These are phyloP conservation scores for Puntigrus tetrazona DNA, from an alignment of 2,113 vertebrate genomes.

Conservation along the genomic window DNA sequence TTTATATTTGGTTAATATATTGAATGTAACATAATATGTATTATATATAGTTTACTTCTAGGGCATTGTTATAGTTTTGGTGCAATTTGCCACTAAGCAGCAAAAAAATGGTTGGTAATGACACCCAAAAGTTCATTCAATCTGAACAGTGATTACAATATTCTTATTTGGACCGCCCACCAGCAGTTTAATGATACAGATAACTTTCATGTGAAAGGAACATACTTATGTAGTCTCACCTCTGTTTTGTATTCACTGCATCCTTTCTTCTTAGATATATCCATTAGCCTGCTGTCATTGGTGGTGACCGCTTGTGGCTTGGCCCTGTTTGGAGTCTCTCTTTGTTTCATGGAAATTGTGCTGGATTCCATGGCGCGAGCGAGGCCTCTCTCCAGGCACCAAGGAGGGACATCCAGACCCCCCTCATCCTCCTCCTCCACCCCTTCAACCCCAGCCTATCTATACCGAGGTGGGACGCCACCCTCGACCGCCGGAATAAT, in stretches of 20 bases:
- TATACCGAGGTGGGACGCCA: slow-evolving; percentile 85
- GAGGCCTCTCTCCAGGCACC: slow-evolving; percentile 80
- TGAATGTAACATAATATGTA: not conserved
- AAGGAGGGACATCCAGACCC: slow-evolving; percentile 88
- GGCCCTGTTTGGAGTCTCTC: slow-evolving; percentile 94
- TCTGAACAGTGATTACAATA: not conserved
- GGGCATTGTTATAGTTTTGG: not conserved
- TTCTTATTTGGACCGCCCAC: not conserved
- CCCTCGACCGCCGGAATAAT: slow-evolving; percentile 85
- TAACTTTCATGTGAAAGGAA: not conserved
- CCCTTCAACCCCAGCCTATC: slow-evolving; percentile 75
- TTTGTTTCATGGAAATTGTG: slow-evolving; percentile 99
- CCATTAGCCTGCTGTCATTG: slow-evolving; percentile 92
- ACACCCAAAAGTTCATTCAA: not conserved
- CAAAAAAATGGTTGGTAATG: not conserved
- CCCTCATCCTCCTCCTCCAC: slow-evolving; percentile 57
- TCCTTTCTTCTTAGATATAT: slow-evolving; percentile 83
- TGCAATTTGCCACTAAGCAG: not conserved
- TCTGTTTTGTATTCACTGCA: not conserved
- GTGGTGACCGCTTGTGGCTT: slow-evolving; percentile 96
- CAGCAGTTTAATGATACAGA: not conserved
- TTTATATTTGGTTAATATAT: too few species aligned
- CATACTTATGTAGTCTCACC: not conserved
- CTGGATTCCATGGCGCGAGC: slow-evolving; percentile 98
- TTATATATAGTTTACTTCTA: not conserved